Evolutionary conservation across 2,113 vertebrate genomes (phyloP), one percentile per base, ranked within the genome.

Genomic region (Micronisus gabar): DNA sequence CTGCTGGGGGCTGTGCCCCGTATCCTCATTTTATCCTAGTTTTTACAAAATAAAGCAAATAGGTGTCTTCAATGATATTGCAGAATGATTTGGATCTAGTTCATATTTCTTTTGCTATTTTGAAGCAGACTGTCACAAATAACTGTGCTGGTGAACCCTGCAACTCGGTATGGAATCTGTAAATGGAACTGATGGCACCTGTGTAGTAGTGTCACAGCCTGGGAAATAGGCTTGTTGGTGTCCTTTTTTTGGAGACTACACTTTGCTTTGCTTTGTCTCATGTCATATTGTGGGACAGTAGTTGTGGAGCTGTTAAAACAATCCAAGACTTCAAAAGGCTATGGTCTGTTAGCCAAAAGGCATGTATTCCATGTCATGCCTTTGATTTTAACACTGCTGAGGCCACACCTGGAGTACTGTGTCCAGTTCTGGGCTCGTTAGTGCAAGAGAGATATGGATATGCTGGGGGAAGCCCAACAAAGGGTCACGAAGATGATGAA

Each of bases 341-440:
- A 6, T 38, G 29, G 85, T 48, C 9, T 58, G 23, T 66, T 15
- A 74, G 13, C 40, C 55, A 82, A n/a, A 91, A 88, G 30, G 17
- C 26, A 22, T 7, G 3, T 48, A 40, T 48, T 95, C 32, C 4
- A 21, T 78, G 26, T 34, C 22, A 45, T 17, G 10, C 36, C 20
- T 62, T 78, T 66, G 36, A 70, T 81, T 80, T 91, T 41, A 34
- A 9, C 8, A 18, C 41, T 43, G 23, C 1, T 13, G 9, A 62
- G 27, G 41, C 26, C 34, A 36, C 10, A n/a, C 2, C 15, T 70
- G 13, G 34, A 74, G 13, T 74, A 22, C 9, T 47, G 26, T 30
- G 8, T 65, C 12, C 34, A 25, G 1, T 10, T 76, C 0, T 1
- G 62, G 30, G 29, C n/a, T 73, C 15, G 14, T 4, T 11, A 18